Conservation (phyloP, 2,113 vertebrate species). For the Galemys pyrenaicus region DNA sequence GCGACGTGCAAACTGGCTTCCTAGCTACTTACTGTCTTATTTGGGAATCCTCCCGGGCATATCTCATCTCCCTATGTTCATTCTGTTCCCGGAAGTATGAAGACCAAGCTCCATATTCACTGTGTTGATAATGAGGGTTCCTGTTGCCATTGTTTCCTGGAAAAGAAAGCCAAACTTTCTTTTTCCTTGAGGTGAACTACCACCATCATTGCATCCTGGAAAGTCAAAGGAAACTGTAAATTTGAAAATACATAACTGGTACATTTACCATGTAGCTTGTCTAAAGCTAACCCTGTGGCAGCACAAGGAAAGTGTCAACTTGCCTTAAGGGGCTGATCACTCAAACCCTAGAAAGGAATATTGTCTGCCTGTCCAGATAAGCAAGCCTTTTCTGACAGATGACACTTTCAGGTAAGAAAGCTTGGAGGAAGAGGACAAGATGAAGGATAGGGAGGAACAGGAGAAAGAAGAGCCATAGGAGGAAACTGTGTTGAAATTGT, state of each 20-base stretch:
- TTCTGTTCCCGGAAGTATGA: slow-evolving; percentile 78
- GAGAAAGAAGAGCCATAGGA: not conserved
- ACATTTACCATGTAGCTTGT: not conserved
- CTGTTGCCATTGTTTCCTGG: slow-evolving; percentile 78
- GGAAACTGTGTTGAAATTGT: not conserved
- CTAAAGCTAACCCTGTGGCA: not conserved
- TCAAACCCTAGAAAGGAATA: not conserved
- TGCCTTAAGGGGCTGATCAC: too few species aligned
- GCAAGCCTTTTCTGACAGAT: not conserved
- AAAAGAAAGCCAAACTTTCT: slow-evolving; percentile 79
- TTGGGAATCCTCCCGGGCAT: slow-evolving; percentile 77
- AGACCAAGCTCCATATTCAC: slow-evolving; percentile 53
- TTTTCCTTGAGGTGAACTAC: slow-evolving; percentile 78
- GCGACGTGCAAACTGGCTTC: not conserved
- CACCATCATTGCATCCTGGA: slow-evolving; percentile 85
- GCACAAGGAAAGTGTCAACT: not conserved
- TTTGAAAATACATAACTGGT: not conserved
- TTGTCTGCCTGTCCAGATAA: not conserved
- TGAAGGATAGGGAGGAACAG: too few species aligned
- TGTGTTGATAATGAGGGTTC: slow-evolving; percentile 57
- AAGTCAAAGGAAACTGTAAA: not conserved
- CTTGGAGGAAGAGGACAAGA: not conserved
- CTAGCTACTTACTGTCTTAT: slow-evolving; percentile 84
- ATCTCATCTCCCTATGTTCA: slow-evolving; percentile 83
- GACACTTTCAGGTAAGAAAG: not conserved